Base-by-base conservation (phyloP, 2,888 invertebrate species). In the Eupeodes luniger region DNA sequence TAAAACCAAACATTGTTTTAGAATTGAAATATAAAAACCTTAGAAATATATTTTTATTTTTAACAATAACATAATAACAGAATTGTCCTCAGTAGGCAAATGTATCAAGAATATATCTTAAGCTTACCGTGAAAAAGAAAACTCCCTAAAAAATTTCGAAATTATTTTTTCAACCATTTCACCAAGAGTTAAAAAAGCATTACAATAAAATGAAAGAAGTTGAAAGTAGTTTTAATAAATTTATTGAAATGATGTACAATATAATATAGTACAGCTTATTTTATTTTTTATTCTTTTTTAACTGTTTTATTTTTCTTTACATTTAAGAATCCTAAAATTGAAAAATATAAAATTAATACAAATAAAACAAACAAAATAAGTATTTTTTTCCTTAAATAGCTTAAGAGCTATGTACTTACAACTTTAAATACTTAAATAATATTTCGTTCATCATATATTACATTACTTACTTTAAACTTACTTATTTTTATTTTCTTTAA, bases 221-320 rank as follows among this genome's bases (percentile, higher is more conserved):
- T 6, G 5, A 27, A 53, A 2, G 67, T 66, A 51, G 55, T 55
- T 70, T 74, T 53, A 84, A 75, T 75, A 53, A 62, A 76, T 85
- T 85, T 85, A 81, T 85, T 85, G 64, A 69, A 85, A 74, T 72
- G 78, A 85, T 64, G 70, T 70, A 69, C 66, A 61, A 83, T 78
- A 78, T 66, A 59, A 83, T 78, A 72, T 61, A 61, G 5, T 62
- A 67, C 57, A 81, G 66, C 51, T 77, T 61, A 47, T 34, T 66
- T 69, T 40, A 7, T 40, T 40, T 40, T 5, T 40, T 40, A 40
- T 40, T 40, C 5, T 16, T 16, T n/a, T 62, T 36, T 19, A 67
- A 40, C 44, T 70, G 40, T 53, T 19, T 57, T 27, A n/a, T 55
- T 47, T 36, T 55, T 61, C n/a, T 62, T 49, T 40, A 61, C 27